Evolutionary conservation across 1,140 invertebrate species (phyloP).

Genomic region (Macrobrachium rosenbergii): DNA sequence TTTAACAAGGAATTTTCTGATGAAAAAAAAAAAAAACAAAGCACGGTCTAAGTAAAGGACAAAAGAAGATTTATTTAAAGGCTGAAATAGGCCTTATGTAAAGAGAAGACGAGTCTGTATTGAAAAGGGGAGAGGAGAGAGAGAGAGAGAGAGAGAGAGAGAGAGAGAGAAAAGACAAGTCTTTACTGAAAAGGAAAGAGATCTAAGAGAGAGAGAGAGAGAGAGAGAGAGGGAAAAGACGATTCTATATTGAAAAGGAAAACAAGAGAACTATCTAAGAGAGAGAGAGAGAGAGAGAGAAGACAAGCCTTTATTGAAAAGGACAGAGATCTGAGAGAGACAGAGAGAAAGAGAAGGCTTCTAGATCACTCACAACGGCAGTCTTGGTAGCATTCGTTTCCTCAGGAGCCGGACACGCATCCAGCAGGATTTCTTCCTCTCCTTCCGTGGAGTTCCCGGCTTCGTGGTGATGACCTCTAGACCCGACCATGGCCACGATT

Average conservation of each 20-base stretch:
- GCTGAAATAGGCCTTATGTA: background rate
- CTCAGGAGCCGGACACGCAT: background rate
- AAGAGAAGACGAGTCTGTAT: too few relatives aligned
- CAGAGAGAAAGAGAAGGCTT: background rate
- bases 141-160: too few relatives aligned
- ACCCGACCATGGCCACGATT: slow-evolving; percentile 50
- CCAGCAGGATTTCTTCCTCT: background rate
- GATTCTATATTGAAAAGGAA: too few relatives aligned
- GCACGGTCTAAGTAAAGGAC: background rate
- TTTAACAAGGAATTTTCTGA: background rate
- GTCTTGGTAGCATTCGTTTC: background rate
- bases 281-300: background rate
- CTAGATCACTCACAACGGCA: background rate
- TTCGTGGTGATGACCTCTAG: background rate
- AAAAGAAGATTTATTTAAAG: background rate
- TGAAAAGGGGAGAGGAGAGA: too few relatives aligned
- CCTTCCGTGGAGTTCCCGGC: background rate
- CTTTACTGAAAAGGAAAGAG: too few relatives aligned
- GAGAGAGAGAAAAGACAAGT: too few relatives aligned
- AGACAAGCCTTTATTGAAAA: background rate
- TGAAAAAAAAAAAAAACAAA: background rate
- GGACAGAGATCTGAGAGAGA: background rate
- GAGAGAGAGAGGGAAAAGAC: too few relatives aligned
- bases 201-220: too few relatives aligned
- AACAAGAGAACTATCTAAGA: background rate